Evolutionary conservation across 2,797 vertebrate genomes (phyloP), one percentile per base, ranked within the genome.

Genomic region (Takifugu rubripes): DNA sequence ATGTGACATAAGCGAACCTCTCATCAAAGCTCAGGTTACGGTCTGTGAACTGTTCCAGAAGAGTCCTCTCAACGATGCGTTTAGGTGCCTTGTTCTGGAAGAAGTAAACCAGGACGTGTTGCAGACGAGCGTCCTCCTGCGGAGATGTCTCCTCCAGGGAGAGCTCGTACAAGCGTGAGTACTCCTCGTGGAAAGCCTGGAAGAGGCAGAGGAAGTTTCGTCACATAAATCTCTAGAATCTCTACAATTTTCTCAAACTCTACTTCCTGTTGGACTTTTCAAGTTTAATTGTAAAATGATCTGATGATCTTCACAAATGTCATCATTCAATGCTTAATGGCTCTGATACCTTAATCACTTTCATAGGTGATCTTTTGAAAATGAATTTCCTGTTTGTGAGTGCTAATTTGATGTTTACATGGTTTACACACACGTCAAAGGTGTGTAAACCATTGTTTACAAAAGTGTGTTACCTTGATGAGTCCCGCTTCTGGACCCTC

Each of bases 401-500:
- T 21, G 21, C 21, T 21, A 21, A 21, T 21, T 21, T 21, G 21
- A 21, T 21, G 21, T 21, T 21, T 21, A 1, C 17, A 17, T 17
- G 17, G 17, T 17, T 17, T 17, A 17, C 17, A 17, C 17, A 17
- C 17, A 21, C 21, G 21, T 21, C 21, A 21, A 21, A 21, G 21
- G 21, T 21, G 21, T 21, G 21, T 21, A 21, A 21, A 21, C 21
- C 21, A 21, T 21, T 21, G 21, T 21, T 21, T 21, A 21, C 31
- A 33, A 33, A 10, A 2, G 31, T 33, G 29, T 6, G 31, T 33
- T 90, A 99, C 97, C 96, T 96, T 98, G 49, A 98, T 94, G 61
- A 99, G 95, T 76, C 94, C 96, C 15, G 96, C 95, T 90, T 99
- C 97, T 68, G 97, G 94, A 45, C 97, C 97, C 5, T 99, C 95